Conservation (phyloP, 2,797 vertebrate genomes). For the Hemitrygon akajei region DNA sequence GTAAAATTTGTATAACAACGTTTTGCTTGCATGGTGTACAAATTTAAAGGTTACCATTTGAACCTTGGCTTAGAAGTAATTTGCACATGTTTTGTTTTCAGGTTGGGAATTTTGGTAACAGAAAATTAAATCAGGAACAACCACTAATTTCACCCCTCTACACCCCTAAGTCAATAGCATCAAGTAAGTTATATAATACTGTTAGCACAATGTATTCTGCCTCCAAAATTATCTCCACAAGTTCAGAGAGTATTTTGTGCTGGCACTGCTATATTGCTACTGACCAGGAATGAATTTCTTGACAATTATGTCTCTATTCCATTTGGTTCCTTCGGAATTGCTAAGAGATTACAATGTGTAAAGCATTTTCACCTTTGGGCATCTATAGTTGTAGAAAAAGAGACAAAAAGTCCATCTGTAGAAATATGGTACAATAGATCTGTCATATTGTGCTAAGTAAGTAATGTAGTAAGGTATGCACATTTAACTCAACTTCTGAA, state of each 20-base stretch:
- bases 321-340: neutral
- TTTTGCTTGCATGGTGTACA: neutral
- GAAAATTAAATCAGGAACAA: neutral
- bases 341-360: neutral
- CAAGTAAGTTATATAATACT: too few species aligned
- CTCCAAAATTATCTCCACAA: too few species aligned
- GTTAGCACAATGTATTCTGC: too few species aligned
- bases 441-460: too few species aligned
- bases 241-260: too few species aligned
- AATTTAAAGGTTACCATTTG: neutral
- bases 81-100: neutral
- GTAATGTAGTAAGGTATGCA: too few species aligned
- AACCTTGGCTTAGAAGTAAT: conserved; percentile 3
- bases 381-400: neutral
- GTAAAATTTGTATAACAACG: neutral
- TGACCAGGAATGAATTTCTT: too few species aligned
- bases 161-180: too few species aligned
- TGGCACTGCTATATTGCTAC: too few species aligned
- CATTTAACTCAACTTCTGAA: too few species aligned
- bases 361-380: conserved; percentile 4
- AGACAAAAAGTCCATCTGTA: neutral
- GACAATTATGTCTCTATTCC: neutral
- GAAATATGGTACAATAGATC: neutral
- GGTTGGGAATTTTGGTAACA: neutral
- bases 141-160: neutral